These are phyloP conservation scores for Carterocephalus palaemon DNA, from an alignment of 2,888 invertebrate species.

Conservation along the genomic window DNA sequence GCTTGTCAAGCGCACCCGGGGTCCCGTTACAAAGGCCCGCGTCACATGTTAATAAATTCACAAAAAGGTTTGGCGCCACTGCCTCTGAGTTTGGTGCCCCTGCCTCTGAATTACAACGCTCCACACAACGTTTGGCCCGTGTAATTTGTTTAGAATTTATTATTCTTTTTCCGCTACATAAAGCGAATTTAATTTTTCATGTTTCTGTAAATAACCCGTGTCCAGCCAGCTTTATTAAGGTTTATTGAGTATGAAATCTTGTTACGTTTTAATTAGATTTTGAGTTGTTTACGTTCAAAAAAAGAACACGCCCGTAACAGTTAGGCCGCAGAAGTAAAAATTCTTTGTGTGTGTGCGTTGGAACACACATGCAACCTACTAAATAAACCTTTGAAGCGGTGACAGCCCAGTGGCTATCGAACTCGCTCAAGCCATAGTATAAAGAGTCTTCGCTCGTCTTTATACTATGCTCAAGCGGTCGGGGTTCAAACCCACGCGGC, in stretches of 20 bases:
- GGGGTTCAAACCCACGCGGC: no score
- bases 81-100: slow-evolving; percentile 43
- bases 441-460: no score
- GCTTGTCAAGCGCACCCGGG: slow-evolving; percentile 3
- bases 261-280: slow-evolving; percentile 17
- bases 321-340: no score
- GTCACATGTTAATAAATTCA: slow-evolving; percentile 36
- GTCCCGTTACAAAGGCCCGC: neutral
- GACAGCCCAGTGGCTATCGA: no score
- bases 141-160: slow-evolving; percentile 43
- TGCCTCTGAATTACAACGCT: slow-evolving; percentile 45
- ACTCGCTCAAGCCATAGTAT: no score
- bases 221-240: slow-evolving; percentile 3
- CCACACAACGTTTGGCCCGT: slow-evolving; percentile 42
- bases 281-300: no score
- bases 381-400: no score
- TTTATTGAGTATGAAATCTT: slow-evolving; percentile 19
- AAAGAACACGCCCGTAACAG: no score
- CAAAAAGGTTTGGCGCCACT: slow-evolving; percentile 46
- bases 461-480: no score
- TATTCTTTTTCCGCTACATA: slow-evolving; percentile 34
- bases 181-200: slow-evolving; percentile 30
- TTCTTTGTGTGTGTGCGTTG: no score
- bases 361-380: no score
- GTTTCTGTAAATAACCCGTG: slow-evolving; percentile 5